phyloP scores from a whole-genome alignment of 2,888 invertebrate species.

The Cephus pulcher region DNA sequence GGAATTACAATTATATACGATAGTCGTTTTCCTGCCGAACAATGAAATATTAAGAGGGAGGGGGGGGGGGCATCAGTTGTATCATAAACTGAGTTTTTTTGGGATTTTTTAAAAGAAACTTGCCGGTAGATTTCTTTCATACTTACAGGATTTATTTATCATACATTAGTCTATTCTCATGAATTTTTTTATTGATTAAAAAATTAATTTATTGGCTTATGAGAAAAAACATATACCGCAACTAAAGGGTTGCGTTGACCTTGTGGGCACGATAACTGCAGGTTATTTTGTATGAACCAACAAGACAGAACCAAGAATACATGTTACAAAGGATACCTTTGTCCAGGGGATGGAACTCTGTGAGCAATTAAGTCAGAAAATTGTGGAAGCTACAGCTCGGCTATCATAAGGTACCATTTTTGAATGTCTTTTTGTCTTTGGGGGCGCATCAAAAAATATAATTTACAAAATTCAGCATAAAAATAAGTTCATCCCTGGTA shows the following conservation, averaged over 20 bases:
- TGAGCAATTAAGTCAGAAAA: background rate
- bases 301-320: background rate
- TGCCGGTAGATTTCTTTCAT: background rate
- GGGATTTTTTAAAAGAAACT: background rate
- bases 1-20: too few species aligned
- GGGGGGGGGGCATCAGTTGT: background rate
- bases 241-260: background rate
- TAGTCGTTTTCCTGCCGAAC: too few species aligned
- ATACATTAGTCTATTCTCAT: background rate
- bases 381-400: background rate
- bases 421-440: too few species aligned
- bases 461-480: too few species aligned
- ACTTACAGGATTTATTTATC: background rate
- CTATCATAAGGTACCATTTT: background rate
- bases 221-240: background rate
- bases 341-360: background rate
- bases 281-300: background rate
- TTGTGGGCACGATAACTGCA: background rate
- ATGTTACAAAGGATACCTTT: background rate
- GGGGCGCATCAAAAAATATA: too few species aligned
- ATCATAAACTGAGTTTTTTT: background rate
- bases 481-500: too few species aligned
- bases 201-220: background rate
- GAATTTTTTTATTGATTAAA: conserved; percentile 5
- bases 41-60: background rate